Conservation (phyloP, 2,888 invertebrate genomes). For the Octodonta nipae region DNA sequence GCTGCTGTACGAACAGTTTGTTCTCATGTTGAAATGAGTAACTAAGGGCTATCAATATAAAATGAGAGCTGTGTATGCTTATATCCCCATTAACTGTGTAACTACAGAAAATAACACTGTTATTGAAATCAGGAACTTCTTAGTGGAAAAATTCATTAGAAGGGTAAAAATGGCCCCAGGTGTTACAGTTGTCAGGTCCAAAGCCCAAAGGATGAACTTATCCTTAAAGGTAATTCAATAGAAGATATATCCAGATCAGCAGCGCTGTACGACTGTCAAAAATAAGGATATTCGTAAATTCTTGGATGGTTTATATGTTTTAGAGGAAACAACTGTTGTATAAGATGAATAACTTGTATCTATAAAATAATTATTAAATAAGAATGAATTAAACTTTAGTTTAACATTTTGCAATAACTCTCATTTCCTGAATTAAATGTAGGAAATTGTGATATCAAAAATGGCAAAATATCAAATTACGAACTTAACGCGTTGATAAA, state of each 20-base stretch:
- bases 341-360: conserved; percentile 44
- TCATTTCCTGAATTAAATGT: no score
- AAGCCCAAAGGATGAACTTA: conserved; percentile 93
- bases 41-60: conserved; percentile 94
- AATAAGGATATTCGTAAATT: conserved; percentile 99
- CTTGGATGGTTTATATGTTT: conserved; percentile 98
- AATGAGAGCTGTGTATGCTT: conserved; percentile 99
- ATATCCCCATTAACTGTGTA: conserved; percentile 99
- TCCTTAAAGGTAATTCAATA: conserved; percentile 85
- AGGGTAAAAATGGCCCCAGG: conserved; percentile 89
- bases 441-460: no score
- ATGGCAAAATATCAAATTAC: no score
- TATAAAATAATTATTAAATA: conserved; percentile 15
- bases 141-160: conserved; percentile 86
- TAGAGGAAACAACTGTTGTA: conserved; percentile 92
- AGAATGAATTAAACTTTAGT: no score
- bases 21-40: conserved; percentile 89
- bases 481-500: no score
- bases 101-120: conserved; percentile 76
- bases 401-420: no score
- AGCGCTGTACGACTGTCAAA: conserved; percentile 90
- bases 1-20: conserved; percentile 97
- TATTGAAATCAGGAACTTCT: conserved; percentile 95
- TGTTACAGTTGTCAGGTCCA: conserved; percentile 83
- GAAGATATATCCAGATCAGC: conserved; percentile 97